Percentiles rank a stretch among this genome's conserved stretches.
Evolutionary conservation across 2,113 vertebrate genomes (phyloP).

Genomic region (Sylvilagus bachmani): DNA sequence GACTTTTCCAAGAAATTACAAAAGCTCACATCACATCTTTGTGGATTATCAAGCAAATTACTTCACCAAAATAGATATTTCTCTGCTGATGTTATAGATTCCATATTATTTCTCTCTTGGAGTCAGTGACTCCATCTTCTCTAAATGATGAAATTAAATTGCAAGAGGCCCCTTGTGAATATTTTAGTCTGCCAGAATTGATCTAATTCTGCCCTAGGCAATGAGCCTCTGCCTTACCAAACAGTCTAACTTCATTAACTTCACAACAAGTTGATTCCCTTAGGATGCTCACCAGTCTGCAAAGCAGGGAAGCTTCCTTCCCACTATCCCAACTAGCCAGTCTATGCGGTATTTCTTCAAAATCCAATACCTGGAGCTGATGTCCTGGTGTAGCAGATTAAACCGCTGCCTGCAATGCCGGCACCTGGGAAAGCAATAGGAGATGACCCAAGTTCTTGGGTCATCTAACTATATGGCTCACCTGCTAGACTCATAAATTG

Average conservation of each 20-base stretch:
- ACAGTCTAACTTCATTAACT: constrained; percentile 59
- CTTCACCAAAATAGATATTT: constrained; percentile 57
- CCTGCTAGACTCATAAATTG: background rate
- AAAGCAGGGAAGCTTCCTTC: background rate
- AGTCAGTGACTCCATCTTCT: constrained; percentile 52
- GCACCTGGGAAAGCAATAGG: too few species aligned
- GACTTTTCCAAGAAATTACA: constrained; percentile 20
- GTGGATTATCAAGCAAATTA: constrained; percentile 61
- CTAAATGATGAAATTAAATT: constrained; percentile 69
- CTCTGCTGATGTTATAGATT: constrained; percentile 54
- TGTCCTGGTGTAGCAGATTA: too few species aligned
- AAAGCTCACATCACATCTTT: background rate
- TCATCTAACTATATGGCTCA: background rate
- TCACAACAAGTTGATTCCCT: constrained; percentile 17
- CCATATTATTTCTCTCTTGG: background rate
- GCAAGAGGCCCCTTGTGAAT: constrained; percentile 46
- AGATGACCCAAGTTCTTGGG: too few species aligned
- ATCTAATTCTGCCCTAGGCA: constrained; percentile 57
- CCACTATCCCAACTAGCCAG: background rate
- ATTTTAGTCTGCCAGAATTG: constrained; percentile 52
- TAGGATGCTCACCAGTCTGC: constrained; percentile 15
- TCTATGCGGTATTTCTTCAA: constrained; percentile 32
- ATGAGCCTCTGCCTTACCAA: constrained; percentile 47
- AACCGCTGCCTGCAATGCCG: too few species aligned
- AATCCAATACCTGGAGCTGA: background rate